Evolutionary conservation across 2,113 vertebrate genomes (phyloP).

Genomic region (Albula glossodonta): DNA sequence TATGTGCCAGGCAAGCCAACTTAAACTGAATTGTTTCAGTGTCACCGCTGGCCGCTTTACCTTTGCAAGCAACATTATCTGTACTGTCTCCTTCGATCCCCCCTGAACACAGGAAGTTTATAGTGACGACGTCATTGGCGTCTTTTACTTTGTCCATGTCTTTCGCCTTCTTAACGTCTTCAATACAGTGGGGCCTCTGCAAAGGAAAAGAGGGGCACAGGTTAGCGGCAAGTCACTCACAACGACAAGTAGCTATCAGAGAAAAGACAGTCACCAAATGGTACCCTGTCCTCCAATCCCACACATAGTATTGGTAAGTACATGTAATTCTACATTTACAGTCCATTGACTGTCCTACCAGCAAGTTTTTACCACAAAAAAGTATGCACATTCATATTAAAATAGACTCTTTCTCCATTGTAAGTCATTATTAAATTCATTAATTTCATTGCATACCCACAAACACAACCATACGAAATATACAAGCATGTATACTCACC

Average conservation of each 20-base stretch:
- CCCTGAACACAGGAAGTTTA: constrained; percentile 70
- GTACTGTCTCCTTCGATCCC: neutral
- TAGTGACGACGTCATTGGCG: constrained; percentile 50
- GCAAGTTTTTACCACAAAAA: no score
- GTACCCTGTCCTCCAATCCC: neutral
- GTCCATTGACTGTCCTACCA: neutral
- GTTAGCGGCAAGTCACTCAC: neutral
- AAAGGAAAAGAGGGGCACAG: neutral
- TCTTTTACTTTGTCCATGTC: constrained; percentile 31
- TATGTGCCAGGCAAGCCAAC: neutral
- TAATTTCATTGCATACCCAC: neutral
- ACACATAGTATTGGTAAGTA: neutral
- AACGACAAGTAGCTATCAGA: no score
- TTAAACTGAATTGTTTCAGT: neutral
- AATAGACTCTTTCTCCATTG: no score
- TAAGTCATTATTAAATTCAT: neutral
- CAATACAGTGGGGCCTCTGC: constrained; percentile 61
- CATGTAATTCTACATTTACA: neutral
- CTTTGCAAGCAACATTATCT: constrained; percentile 62
- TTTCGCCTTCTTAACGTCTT: constrained; percentile 34
- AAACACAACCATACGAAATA: neutral
- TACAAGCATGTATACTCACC: constrained; percentile 52
- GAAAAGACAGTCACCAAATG: neutral
- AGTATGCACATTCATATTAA: no score
- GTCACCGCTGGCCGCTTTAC: constrained; percentile 38